Evolutionary conservation across 2,797 vertebrate species (phyloP), one percentile per base, ranked within the genome.

Genomic region (Malurus leucopterus): DNA sequence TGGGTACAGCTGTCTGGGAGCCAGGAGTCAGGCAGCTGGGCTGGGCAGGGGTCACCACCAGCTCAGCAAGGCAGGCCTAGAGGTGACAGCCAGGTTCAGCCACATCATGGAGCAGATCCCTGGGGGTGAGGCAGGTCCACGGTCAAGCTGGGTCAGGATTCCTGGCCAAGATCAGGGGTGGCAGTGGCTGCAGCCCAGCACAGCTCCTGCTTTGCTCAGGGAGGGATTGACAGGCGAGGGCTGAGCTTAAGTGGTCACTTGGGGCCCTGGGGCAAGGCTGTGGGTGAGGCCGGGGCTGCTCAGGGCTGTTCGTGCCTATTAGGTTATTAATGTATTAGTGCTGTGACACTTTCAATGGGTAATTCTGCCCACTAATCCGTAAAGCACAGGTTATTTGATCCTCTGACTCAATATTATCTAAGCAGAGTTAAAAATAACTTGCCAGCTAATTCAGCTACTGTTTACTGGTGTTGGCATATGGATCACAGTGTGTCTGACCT

Each of bases 141-240:
- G 8, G 23, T 21, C 6, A 15, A 2, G 32, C 8, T 2, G 4
- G 26, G 18, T 19, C 49, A 68, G 8, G 9, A 10, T 15, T 34
- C 24, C 29, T 26, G 10, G 15, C 53, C 21, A 11, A 34, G 7
- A 41, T 41, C 12, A 18, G 15, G 9, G 1, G 4, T 21, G 4
- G 6, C n/a, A 10, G 15, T 7, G 6, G 2, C 63, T 51, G 8
- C 36, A 58, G 40, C 23, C 20, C 54, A 78, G 6, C 23, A 19
- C 29, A 20, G 9, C n/a, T 50, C n/a, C 41, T 50, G 67, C 36
- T 29, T 29, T 5, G 6, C 36, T 3, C 9, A 29, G 8, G 1
- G 15, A 10, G 1, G 9, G 4, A 16, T 0, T 10, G 3, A 51
- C 11, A 23, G 20, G 3, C 32, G n/a, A 26, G 12, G 18, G 18